A percentile compares a stretch with the other conserved stretches of the same genome.
Conservation (phyloP, 1,140 invertebrate species). For the Piezodorus guildinii region DNA sequence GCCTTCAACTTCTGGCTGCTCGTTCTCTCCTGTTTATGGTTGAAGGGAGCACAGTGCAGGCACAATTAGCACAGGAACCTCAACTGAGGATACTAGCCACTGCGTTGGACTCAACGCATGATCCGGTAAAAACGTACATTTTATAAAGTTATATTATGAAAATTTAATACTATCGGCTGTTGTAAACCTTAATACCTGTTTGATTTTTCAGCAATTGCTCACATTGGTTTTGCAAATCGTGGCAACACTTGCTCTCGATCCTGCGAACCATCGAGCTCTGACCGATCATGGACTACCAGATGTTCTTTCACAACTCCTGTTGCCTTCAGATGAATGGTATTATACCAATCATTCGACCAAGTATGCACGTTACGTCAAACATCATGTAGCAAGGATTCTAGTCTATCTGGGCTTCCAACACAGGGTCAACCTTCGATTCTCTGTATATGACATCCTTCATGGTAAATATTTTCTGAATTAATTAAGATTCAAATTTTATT, state of each 20-base stretch:
- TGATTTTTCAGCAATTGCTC: conserved; percentile 45
- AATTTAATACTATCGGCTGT: too few species aligned
- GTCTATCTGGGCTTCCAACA: conserved; percentile 43
- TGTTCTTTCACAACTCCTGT: conserved; percentile 50
- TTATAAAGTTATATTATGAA: background rate
- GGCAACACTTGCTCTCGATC: conserved; percentile 47
- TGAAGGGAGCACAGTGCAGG: conserved; percentile 43
- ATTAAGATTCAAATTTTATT: too few species aligned
- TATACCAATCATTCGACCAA: conserved; percentile 62
- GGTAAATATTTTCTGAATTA: conserved; percentile 25
- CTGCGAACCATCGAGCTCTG: conserved; percentile 43
- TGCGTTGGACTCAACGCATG: conserved; percentile 51
- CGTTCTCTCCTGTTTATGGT: conserved; percentile 50
- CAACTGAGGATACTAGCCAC: conserved; percentile 46
- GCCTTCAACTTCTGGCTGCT: conserved; percentile 52
- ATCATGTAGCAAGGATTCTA: conserved; percentile 54
- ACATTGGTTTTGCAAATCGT: conserved; percentile 55
- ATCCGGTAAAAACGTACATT: conserved; percentile 38
- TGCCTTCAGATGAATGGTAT: conserved; percentile 61
- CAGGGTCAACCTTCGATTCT: conserved; percentile 36
- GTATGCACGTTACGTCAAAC: conserved; percentile 57
- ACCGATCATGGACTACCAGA: conserved; percentile 50
- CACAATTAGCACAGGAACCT: conserved; percentile 42
- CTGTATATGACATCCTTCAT: conserved; percentile 37
- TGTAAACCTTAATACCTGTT: background rate